Base-by-base conservation (phyloP, 2,888 invertebrate genomes). In the Campaea margaritaria region DNA sequence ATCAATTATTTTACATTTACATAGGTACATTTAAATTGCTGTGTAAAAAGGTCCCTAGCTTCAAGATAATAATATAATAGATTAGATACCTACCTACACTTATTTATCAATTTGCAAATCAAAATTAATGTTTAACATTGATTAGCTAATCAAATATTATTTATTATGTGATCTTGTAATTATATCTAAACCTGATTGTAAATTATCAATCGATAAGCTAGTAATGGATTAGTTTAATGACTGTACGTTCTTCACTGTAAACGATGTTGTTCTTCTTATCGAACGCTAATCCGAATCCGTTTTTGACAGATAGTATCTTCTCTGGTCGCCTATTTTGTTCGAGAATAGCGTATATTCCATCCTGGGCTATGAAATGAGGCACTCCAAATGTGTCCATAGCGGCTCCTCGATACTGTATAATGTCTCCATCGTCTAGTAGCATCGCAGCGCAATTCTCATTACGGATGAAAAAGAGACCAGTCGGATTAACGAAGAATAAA, bases 221-320 rank as follows among this genome's bases (percentile, higher is more conserved):
- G 34, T 54, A 69, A 31, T 65, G 70, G 49, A 73, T 72, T 55
- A 85, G 64, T 68, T 72, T 82, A 46, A 70, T 70, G n/a, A 86
- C 79, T n/a, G 82, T 75, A 58, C 85, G 73, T 62, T 83, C 84
- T 47, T 83, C 77, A 57, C 85, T 79, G 59, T 81, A 87, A 65
- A 87, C 62, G 45, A 87, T 81, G 57, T 82, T 82, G 64, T 87
- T 85, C 64, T 79, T 64, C 62, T 69, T 80, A 71, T 86, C 85
- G 60, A 86, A 87, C 21, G 86, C 83, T 65, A 87, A 63, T 54
- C 81, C 86, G 48, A 79, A 82, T 12, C 83, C 82, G 62, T 85
- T 79, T 52, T 76, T 70, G 11, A 87, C 48, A 0, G 72, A 21
- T 15, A 83, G 62, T 52, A 79, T 64, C 61, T 75, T 75, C 16